Percentiles rank a stretch among this genome's conserved stretches.
phyloP scores from a whole-genome alignment of 1,140 invertebrate genomes.

The Druon quercuslanigerum region DNA sequence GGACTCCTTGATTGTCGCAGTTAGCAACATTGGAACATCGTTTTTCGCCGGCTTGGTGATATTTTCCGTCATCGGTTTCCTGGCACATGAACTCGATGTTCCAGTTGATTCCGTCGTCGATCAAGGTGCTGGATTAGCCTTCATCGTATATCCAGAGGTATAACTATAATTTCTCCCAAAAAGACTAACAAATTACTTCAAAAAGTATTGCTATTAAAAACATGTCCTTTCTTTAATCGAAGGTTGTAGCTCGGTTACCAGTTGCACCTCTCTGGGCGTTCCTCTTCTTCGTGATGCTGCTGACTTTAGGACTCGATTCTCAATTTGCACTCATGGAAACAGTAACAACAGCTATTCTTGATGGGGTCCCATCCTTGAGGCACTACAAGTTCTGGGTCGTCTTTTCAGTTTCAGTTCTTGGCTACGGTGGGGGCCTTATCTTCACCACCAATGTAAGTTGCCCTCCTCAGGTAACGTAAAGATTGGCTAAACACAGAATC shows the following conservation, averaged over 20 bases:
- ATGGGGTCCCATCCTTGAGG: constrained; percentile 83
- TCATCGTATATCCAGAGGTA: constrained; percentile 91
- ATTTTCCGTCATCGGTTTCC: constrained; percentile 87
- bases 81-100: constrained; percentile 84
- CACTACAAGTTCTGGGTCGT: constrained; percentile 85
- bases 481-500: too few relatives aligned
- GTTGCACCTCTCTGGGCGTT: constrained; percentile 89
- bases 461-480: background rate
- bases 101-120: constrained; percentile 84
- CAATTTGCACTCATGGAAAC: constrained; percentile 90
- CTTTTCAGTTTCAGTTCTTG: constrained; percentile 81
- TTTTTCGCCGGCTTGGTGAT: constrained; percentile 88
- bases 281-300: constrained; percentile 90
- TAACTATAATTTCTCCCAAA: background rate
- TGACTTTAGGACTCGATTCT: constrained; percentile 86
- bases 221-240: background rate
- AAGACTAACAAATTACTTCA: too few relatives aligned
- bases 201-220: too few relatives aligned
- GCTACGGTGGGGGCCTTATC: constrained; percentile 84
- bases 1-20: constrained; percentile 84
- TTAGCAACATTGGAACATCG: constrained; percentile 86
- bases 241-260: constrained; percentile 84
- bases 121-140: constrained; percentile 87
- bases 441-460: constrained; percentile 83
- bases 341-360: constrained; percentile 86